Conservation (phyloP, 2,797 vertebrate genomes). For the Balearica regulorum region DNA sequence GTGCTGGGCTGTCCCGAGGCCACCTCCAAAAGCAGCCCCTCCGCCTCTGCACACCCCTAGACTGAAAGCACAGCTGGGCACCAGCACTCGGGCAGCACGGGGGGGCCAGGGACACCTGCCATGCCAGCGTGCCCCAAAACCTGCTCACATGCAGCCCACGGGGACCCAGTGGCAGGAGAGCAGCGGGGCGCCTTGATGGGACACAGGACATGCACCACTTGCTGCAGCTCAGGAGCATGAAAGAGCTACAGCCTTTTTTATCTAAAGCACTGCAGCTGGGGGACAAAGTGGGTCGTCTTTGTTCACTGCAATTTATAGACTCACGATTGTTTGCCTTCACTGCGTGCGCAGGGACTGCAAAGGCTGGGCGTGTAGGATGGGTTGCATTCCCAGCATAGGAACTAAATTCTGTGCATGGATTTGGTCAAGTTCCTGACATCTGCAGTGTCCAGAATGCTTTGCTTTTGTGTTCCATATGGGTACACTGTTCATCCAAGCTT, state of each 20-base stretch:
- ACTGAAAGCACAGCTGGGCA: background rate
- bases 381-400: background rate
- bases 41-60: background rate
- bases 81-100: accelerated
- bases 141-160: accelerated
- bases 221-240: background rate
- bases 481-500: background rate
- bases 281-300: background rate
- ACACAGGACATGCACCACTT: too few species aligned
- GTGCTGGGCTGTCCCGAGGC: background rate
- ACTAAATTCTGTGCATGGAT: background rate
- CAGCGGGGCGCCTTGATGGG: too few species aligned
- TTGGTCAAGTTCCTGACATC: background rate
- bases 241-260: background rate
- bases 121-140: background rate
- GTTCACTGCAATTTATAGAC: background rate
- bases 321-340: background rate
- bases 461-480: accelerated
- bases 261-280: background rate
- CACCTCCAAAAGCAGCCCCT: background rate
- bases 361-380: background rate
- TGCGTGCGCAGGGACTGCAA: background rate
- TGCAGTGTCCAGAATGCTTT: background rate
- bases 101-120: background rate
- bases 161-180: background rate